Percentiles rank a stretch among this genome's conserved stretches.
Conservation (phyloP, 1,140 invertebrate genomes). For the Hypothenemus hampei region DNA sequence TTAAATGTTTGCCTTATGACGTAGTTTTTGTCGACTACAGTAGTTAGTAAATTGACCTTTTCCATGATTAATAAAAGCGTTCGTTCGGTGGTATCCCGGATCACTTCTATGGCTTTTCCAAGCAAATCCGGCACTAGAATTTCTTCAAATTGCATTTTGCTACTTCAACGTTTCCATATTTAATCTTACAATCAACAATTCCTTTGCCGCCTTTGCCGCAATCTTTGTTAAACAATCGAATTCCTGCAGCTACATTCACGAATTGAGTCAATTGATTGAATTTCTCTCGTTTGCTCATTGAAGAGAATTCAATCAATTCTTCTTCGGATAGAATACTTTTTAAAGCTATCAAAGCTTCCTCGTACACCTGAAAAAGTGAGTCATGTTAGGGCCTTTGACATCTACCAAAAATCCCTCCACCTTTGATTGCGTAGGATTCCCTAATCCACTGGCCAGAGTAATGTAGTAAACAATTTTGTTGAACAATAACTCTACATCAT, state of each 20-base stretch:
- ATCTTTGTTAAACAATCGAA: slow-evolving; percentile 63
- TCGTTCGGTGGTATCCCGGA: slow-evolving; percentile 49
- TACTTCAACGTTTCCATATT: too few species aligned
- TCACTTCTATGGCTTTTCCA: slow-evolving; percentile 53
- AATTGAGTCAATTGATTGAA: slow-evolving; percentile 51
- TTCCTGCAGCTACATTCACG: slow-evolving; percentile 56
- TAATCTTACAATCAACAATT: slow-evolving; percentile 59
- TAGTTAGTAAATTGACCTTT: slow-evolving; percentile 57
- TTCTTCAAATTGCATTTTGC: background rate
- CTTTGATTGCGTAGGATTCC: slow-evolving; percentile 57
- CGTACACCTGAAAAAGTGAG: slow-evolving; percentile 45
- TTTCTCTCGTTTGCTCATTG: slow-evolving; percentile 48
- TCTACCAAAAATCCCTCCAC: slow-evolving; percentile 39
- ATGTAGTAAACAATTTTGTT: slow-evolving; percentile 61
- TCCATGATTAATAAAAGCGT: slow-evolving; percentile 54
- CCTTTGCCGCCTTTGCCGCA: slow-evolving; percentile 60
- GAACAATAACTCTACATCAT: slow-evolving; percentile 53
- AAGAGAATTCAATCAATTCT: slow-evolving; percentile 61
- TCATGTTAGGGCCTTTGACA: too few species aligned
- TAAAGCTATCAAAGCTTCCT: slow-evolving; percentile 59
- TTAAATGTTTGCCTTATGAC: slow-evolving; percentile 21
- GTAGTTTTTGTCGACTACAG: slow-evolving; percentile 50
- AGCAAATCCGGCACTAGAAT: slow-evolving; percentile 56
- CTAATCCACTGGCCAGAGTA: slow-evolving; percentile 57
- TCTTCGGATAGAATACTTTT: slow-evolving; percentile 68